These are phyloP conservation scores for Lichenostomus cassidix DNA, from an alignment of 2,113 vertebrate species.

Conservation along the genomic window DNA sequence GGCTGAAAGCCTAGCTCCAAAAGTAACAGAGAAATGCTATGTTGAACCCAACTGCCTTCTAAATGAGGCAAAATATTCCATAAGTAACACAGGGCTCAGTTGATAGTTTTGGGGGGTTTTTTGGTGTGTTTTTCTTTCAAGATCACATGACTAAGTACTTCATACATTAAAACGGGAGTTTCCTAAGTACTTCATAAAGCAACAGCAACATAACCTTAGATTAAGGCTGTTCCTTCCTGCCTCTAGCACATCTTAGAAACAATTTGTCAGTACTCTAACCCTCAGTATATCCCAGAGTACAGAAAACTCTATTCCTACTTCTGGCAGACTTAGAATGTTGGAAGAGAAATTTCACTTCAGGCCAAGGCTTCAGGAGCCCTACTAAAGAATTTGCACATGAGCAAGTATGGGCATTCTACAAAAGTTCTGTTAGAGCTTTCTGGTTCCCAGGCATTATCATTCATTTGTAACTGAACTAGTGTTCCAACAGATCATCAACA, in stretches of 20 bases:
- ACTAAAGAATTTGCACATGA: background rate
- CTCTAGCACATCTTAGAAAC: background rate
- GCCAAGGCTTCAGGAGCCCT: background rate
- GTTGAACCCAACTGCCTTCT: background rate
- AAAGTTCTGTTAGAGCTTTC: background rate
- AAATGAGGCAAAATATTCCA: background rate
- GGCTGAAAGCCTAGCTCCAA: background rate
- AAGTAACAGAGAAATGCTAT: background rate
- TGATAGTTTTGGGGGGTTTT: background rate
- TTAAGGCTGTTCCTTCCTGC: background rate
- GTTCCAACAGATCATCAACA: background rate
- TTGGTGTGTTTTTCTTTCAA: background rate
- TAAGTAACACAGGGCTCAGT: background rate
- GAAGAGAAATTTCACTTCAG: background rate
- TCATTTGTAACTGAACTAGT: background rate
- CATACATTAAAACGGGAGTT: background rate
- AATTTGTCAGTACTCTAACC: background rate
- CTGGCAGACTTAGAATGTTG: background rate
- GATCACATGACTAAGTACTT: background rate
- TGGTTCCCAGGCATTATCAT: background rate
- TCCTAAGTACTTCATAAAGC: background rate
- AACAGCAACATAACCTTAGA: background rate
- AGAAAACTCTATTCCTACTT: background rate
- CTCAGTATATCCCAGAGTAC: background rate
- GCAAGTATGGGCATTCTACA: background rate